Conservation (phyloP, 2,113 vertebrate genomes). For the Ahaetulla prasina region DNA sequence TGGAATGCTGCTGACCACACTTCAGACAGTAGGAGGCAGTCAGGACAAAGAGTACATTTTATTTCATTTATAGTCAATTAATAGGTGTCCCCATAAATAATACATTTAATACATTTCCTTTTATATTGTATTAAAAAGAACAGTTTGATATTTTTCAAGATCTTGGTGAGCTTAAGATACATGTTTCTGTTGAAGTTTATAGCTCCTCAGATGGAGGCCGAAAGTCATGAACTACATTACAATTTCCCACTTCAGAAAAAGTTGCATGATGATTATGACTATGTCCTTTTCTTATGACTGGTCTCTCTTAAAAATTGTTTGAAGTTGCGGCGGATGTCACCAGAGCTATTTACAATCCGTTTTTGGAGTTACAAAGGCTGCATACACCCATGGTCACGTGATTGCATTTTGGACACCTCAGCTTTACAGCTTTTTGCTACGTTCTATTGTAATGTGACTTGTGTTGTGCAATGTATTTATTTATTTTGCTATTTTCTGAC, state of each 20-base stretch:
- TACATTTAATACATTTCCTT: not conserved
- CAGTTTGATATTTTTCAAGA: not conserved
- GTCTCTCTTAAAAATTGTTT: not conserved
- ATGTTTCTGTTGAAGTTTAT: not conserved
- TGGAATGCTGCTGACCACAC: not conserved
- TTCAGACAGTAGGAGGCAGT: not conserved
- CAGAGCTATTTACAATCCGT: not conserved
- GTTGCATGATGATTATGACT: not conserved
- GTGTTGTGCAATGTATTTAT: not conserved
- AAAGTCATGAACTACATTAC: not conserved
- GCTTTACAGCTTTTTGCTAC: not conserved
- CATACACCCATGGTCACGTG: not conserved
- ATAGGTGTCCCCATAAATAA: not conserved
- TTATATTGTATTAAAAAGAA: not conserved
- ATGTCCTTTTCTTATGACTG: not conserved
- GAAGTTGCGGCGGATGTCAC: not conserved
- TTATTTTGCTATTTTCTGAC: not conserved
- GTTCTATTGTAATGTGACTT: not conserved
- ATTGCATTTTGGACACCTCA: not conserved
- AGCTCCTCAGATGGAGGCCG: not conserved
- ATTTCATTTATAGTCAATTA: not conserved
- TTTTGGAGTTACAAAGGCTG: not conserved
- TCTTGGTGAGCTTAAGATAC: not conserved
- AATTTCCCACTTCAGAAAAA: not conserved
- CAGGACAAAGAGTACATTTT: not conserved